A percentile compares a stretch with the other conserved stretches of the same genome.
Evolutionary conservation across 2,888 invertebrate species (phyloP).

Genomic region (Pseudococcus viburni): DNA sequence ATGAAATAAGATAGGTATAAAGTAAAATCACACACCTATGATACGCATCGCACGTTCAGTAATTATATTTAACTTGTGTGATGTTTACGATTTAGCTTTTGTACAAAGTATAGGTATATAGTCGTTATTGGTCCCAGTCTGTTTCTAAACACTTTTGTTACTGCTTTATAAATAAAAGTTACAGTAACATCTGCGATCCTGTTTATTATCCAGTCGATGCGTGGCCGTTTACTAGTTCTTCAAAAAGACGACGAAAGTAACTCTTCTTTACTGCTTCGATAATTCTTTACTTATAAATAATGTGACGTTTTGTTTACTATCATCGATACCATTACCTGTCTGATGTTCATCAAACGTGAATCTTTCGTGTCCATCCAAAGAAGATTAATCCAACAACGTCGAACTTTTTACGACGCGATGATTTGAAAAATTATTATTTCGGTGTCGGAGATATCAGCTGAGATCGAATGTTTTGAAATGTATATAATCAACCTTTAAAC

Average conservation of each 20-base stretch:
- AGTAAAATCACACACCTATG: background rate
- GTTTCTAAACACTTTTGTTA: slow-evolving; percentile 26
- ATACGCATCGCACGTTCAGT: too few species aligned
- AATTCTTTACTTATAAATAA: slow-evolving; percentile 17
- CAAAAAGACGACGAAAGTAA: slow-evolving; percentile 24
- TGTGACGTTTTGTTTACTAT: slow-evolving; percentile 11
- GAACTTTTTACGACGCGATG: background rate
- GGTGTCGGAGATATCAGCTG: background rate
- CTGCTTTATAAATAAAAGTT: slow-evolving; percentile 48
- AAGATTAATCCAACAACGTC: background rate
- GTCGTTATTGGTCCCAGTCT: slow-evolving; percentile 30
- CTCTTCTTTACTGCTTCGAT: slow-evolving; percentile 13
- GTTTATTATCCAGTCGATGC: slow-evolving; percentile 33
- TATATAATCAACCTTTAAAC: too few species aligned
- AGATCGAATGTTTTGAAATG: too few species aligned
- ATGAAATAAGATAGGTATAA: background rate
- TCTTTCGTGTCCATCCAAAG: background rate
- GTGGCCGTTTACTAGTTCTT: slow-evolving; percentile 17
- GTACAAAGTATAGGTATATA: background rate
- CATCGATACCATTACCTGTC: background rate
- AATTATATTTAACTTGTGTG: background rate
- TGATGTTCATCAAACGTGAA: slow-evolving; percentile 15
- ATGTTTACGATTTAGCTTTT: slow-evolving; percentile 25
- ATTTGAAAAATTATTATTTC: slow-evolving; percentile 4
- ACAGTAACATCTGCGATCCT: slow-evolving; percentile 28